Base-by-base conservation (phyloP, 2,113 vertebrate genomes). In the Serinus canaria region DNA sequence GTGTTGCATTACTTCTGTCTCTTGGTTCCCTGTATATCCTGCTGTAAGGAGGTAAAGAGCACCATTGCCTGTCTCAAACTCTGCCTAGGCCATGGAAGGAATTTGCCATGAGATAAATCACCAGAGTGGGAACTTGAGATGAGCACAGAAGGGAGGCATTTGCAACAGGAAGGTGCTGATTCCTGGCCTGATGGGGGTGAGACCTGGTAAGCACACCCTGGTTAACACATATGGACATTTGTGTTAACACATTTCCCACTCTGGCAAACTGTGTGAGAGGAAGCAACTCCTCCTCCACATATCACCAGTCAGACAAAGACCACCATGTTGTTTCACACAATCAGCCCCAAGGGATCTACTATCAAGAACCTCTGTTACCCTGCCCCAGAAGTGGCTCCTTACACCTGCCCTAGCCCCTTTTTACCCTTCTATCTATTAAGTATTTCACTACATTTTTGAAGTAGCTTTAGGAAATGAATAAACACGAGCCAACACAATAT, bases 161-260 rank as follows among this genome's bases (percentile, higher is more conserved):
- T 25, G n/a, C 3, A 6, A 22, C 9, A 41, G 41, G 17, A 62
- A 47, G 5, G 17, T 10, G 9, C 39, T 75, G 20, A 41, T 60
- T 31, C 24, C 39, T 27, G 53, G 6, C 21, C n/a, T 83, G 70
- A 4, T 75, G 9, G 5, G 27, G 46, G 13, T 0, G 0, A 41
- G 8, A 53, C 10, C 24, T 41, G n/a, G 13, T n/a, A 25, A 41
- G 20, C 15, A 17, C 33, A 59, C 59, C 46, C 33, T 52, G 28
- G 15, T 39, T 39, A 41, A 53, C 20, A 21, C 6, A 17, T 24
- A 8, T 2, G n/a, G 39, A 41, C 24, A 62, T 35, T n/a, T n/a
- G n/a, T n/a, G n/a, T n/a, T n/a, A n/a, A n/a, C n/a, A n/a, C 53
- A 68, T 41, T 35, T 89, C 20, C 46, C 24, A 9, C 16, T 53